Conservation (phyloP, 2,888 invertebrate species). For the Platycheirus albimanus region DNA sequence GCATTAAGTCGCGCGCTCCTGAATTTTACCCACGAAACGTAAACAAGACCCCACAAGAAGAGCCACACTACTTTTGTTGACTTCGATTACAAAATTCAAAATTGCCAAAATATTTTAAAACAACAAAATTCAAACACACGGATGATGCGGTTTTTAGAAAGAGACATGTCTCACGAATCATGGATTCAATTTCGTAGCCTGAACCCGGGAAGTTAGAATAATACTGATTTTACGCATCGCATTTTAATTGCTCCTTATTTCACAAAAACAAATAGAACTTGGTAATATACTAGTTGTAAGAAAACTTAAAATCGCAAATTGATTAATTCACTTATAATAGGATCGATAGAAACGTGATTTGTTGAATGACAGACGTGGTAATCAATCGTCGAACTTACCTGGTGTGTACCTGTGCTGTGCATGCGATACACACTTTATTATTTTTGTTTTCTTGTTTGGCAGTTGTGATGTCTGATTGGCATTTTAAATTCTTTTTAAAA, state of each 20-base stretch:
- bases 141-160: not conserved
- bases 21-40: conserved; percentile 49
- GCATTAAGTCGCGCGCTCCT: conserved; percentile 35
- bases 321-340: not conserved
- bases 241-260: not conserved
- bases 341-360: conserved; percentile 2
- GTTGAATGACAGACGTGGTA: not conserved
- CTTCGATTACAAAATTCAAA: conserved; percentile 28
- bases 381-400: not conserved
- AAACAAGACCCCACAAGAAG: conserved; percentile 47
- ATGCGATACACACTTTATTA: not conserved
- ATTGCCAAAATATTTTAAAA: conserved; percentile 26
- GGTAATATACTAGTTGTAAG: not conserved
- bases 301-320: not conserved
- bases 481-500: conserved; percentile 3
- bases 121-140: not conserved
- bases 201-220: not conserved
- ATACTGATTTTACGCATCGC: not conserved
- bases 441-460: not conserved
- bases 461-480: not conserved
- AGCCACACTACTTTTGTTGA: not conserved
- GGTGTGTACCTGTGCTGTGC: not conserved
- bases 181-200: not conserved
- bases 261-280: not conserved
- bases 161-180: not conserved